Evolutionary conservation across 2,888 invertebrate genomes (phyloP).

Genomic region (Trichopria drosophilae): DNA sequence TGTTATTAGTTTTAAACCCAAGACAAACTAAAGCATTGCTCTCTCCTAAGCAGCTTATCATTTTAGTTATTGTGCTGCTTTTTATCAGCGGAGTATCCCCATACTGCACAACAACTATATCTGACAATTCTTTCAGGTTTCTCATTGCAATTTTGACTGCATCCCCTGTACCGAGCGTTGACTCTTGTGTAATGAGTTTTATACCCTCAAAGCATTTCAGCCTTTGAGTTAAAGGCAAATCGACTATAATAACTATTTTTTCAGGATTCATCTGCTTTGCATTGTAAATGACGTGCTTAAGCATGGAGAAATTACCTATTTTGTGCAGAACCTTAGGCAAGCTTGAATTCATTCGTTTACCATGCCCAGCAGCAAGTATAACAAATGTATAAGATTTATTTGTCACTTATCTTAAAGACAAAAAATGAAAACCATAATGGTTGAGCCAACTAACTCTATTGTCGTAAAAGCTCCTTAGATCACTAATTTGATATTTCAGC

Average conservation of each 20-base stretch:
- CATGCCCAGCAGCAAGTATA: conserved; percentile 14
- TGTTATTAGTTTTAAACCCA: conserved; percentile 9
- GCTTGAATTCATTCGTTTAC: conserved; percentile 7
- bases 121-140: conserved; percentile 15
- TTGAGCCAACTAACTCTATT: conserved; percentile 12
- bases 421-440: conserved; percentile 18
- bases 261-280: conserved; percentile 14
- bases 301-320: conserved; percentile 10
- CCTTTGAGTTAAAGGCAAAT: conserved; percentile 12
- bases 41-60: conserved; percentile 13
- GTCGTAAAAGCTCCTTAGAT: conserved; percentile 14
- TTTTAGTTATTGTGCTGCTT: conserved; percentile 13
- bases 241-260: conserved; percentile 13
- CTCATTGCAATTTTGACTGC: conserved; percentile 12
- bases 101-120: conserved; percentile 19
- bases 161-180: conserved; percentile 10
- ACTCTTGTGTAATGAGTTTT: conserved; percentile 12
- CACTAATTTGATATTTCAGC: conserved; percentile 16
- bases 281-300: conserved; percentile 12
- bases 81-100: too few species aligned
- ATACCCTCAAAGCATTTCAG: conserved; percentile 13
- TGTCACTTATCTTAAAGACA: conserved; percentile 14
- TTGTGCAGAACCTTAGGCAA: conserved; percentile 12
- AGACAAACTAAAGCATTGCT: conserved; percentile 13
- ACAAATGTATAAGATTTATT: conserved; percentile 11